phyloP scores from a whole-genome alignment of 2,797 vertebrate species.

The Falco novaeseelandiae region DNA sequence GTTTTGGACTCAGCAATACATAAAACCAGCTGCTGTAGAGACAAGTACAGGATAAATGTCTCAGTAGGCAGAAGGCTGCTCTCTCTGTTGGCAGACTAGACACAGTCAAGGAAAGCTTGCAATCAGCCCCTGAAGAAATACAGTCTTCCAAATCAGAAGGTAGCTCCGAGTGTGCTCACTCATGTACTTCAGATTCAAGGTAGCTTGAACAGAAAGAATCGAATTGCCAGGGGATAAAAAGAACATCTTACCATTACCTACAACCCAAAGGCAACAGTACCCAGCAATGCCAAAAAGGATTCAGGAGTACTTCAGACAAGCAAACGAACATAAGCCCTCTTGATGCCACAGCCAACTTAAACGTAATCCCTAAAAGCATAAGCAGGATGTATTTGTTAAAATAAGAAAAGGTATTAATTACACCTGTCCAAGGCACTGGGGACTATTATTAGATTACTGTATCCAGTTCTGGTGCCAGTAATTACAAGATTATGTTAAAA shows the following conservation, averaged over 20 bases:
- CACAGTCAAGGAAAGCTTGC: neutral
- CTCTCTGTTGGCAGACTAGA: neutral
- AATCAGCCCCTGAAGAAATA: neutral
- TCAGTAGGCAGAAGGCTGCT: neutral
- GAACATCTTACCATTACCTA: neutral
- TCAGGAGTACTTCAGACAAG: slow-evolving; percentile 21
- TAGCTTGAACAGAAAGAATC: neutral
- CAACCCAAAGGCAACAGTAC: neutral
- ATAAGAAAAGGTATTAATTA: slow-evolving; percentile 31
- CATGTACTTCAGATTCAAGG: neutral
- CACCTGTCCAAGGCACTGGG: slow-evolving; percentile 39
- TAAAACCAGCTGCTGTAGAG: neutral
- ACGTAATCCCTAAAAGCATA: slow-evolving; percentile 30
- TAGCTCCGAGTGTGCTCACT: neutral
- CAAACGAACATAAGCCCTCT: neutral
- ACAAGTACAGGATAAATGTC: neutral
- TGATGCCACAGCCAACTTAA: slow-evolving; percentile 23
- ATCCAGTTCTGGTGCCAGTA: neutral
- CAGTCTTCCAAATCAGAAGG: neutral
- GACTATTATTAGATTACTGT: neutral
- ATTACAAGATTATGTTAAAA: neutral
- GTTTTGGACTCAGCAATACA: neutral
- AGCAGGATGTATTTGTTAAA: slow-evolving; percentile 19
- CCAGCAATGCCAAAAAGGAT: neutral
- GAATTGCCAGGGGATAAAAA: neutral